Percentiles rank a stretch among this genome's conserved stretches.
Conservation (phyloP, 2,888 invertebrate genomes). For the Halocaridina rubra region DNA sequence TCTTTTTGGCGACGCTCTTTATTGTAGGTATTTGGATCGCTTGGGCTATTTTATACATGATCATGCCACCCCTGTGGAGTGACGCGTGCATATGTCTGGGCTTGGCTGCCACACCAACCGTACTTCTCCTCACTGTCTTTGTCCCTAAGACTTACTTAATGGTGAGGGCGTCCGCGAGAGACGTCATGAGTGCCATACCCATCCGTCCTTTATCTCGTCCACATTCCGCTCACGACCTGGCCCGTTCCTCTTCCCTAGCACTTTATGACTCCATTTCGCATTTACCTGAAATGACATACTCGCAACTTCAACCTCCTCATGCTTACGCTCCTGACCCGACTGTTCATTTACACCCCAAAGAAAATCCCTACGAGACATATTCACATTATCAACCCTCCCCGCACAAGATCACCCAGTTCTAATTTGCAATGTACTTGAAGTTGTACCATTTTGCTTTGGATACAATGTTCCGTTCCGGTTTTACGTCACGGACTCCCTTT, state of each 20-base stretch:
- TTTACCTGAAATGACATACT: conserved; percentile 41
- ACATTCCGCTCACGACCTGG: conserved; percentile 42
- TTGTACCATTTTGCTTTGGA: not conserved
- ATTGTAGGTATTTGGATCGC: conserved; percentile 74
- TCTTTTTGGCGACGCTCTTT: conserved; percentile 72
- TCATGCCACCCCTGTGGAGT: conserved; percentile 66
- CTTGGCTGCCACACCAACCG: conserved; percentile 75
- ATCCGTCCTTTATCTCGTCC: conserved; percentile 27
- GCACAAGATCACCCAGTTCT: conserved; percentile 52
- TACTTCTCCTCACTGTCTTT: conserved; percentile 75
- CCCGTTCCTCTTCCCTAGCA: conserved; percentile 32
- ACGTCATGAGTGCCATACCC: not conserved
- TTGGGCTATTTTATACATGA: conserved; percentile 74
- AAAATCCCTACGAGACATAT: conserved; percentile 37
- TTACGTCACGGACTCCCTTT: no score
- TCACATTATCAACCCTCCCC: conserved; percentile 49
- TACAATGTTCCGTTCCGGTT: no score
- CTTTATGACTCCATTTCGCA: conserved; percentile 50
- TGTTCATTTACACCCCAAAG: conserved; percentile 18
- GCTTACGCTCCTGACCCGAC: conserved; percentile 47
- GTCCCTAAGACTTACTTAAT: conserved; percentile 79
- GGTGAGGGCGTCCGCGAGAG: conserved; percentile 67
- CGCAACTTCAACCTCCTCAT: conserved; percentile 10
- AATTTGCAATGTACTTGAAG: no score
- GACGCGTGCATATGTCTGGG: conserved; percentile 76